Evolutionary conservation across 2,113 vertebrate genomes (phyloP).

Genomic region (Phoxinus phoxinus): DNA sequence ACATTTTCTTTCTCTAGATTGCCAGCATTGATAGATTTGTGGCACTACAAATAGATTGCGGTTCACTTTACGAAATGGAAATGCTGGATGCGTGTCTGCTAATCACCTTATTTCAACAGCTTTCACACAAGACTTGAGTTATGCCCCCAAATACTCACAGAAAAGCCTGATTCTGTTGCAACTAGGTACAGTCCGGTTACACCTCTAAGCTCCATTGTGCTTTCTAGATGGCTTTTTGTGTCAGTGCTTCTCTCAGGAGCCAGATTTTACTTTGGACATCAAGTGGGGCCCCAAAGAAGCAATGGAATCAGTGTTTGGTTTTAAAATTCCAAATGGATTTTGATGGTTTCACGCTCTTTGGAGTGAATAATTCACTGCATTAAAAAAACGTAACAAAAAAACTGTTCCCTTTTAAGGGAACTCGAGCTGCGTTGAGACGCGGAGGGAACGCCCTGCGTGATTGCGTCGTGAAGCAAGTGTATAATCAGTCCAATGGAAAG

Average conservation of each 20-base stretch:
- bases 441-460: too few relatives aligned
- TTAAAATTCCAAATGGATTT: background rate
- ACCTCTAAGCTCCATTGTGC: background rate
- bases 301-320: background rate
- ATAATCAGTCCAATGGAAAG: too few relatives aligned
- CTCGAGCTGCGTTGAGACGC: too few relatives aligned
- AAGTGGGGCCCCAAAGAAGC: background rate
- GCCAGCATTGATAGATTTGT: slow-evolving; percentile 74
- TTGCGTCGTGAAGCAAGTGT: too few relatives aligned
- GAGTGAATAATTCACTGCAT: background rate
- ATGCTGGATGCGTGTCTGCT: slow-evolving; percentile 72
- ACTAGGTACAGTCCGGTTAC: slow-evolving; percentile 21
- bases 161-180: background rate
- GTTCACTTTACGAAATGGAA: slow-evolving; percentile 72
- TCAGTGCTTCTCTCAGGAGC: background rate
- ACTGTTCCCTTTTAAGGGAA: too few relatives aligned
- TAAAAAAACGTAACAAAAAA: background rate
- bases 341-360: background rate
- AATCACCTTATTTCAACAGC: slow-evolving; percentile 77
- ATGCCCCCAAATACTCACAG: background rate
- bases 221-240: background rate
- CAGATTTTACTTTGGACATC: background rate
- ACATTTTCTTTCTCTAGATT: slow-evolving; percentile 75
- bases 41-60: slow-evolving; percentile 67
- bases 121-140: slow-evolving; percentile 54